Conservation (phyloP, 2,113 vertebrate genomes). For the Nyctereutes procyonoides region DNA sequence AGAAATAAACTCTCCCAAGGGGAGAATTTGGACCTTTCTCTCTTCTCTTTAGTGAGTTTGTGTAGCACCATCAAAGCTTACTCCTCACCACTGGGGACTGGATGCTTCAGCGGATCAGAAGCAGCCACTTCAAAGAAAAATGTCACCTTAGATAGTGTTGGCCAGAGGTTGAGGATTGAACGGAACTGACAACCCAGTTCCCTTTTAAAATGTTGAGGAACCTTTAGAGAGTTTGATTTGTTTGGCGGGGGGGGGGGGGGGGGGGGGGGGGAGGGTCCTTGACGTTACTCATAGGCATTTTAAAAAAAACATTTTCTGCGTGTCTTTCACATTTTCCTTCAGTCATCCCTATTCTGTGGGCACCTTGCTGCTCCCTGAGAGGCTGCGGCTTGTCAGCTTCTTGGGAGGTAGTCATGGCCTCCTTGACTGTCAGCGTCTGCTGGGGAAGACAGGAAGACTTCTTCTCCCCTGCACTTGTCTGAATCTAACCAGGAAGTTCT, state of each 20-base stretch:
- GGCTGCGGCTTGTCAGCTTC: neutral
- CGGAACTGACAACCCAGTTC: neutral
- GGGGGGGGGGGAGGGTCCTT: too few relatives aligned
- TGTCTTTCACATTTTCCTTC: neutral
- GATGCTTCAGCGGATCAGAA: neutral
- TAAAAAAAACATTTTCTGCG: neutral
- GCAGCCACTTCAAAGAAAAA: neutral
- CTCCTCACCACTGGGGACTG: neutral
- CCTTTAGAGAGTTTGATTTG: neutral
- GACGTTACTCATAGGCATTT: neutral
- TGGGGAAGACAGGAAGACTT: neutral
- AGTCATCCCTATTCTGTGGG: neutral
- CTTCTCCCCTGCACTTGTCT: neutral
- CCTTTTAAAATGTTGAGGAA: neutral
- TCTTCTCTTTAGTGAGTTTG: neutral
- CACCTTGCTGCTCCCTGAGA: accelerated
- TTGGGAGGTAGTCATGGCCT: neutral
- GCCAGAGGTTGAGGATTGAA: neutral
- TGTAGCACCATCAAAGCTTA: neutral
- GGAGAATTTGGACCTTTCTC: neutral
- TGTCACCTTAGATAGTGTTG: neutral
- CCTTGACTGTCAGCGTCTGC: neutral
- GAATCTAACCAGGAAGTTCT: neutral
- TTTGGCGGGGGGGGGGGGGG: neutral
- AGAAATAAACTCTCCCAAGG: neutral